Percentiles rank a stretch among this genome's conserved stretches.
Evolutionary conservation across 1,140 invertebrate genomes (phyloP).

Genomic region (Sarcophaga peregrina): DNA sequence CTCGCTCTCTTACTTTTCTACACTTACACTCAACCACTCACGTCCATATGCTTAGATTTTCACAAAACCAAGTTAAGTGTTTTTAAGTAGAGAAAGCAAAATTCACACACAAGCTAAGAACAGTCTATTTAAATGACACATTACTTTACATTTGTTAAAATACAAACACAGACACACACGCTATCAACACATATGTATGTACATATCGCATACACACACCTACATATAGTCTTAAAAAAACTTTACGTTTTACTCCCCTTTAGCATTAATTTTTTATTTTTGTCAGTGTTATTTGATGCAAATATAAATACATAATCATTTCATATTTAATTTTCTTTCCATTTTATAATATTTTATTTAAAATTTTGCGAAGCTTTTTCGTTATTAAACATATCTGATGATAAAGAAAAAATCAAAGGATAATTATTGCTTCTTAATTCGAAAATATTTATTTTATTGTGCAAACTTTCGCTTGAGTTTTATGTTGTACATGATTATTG

Average conservation of each 20-base stretch:
- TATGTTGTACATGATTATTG: conserved; percentile 2
- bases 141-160: neutral
- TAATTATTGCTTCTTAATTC: too few species aligned
- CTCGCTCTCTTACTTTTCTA: too few species aligned
- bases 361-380: too few species aligned
- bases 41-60: neutral
- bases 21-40: neutral
- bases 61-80: too few species aligned
- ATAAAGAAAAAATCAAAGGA: too few species aligned
- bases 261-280: too few species aligned
- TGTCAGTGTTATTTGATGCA: too few species aligned
- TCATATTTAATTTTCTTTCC: neutral
- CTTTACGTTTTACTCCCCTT: too few species aligned
- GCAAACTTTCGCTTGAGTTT: neutral
- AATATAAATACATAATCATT: neutral
- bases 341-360: too few species aligned
- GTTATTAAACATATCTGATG: too few species aligned
- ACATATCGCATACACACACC: neutral
- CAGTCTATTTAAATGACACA: neutral
- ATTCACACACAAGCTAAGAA: neutral
- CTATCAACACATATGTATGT: neutral
- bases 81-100: neutral
- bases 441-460: neutral
- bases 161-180: neutral
- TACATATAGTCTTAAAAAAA: neutral